Evolutionary conservation across 1,140 invertebrate species (phyloP).

Genomic region (Pseudomyrmex sp.): DNA sequence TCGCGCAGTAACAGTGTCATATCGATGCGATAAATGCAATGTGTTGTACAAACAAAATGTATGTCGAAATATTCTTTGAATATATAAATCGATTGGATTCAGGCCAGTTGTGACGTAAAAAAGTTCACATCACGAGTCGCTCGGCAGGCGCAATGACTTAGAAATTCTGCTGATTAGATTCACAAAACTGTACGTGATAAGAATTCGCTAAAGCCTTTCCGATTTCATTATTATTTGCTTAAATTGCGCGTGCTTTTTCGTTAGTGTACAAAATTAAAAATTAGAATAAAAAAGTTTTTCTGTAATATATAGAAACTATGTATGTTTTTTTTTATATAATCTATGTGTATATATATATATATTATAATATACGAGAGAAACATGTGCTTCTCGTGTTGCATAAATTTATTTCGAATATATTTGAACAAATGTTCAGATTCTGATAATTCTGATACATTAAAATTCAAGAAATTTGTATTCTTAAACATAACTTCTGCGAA

Average conservation of each 20-base stretch:
- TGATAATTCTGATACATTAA: not conserved
- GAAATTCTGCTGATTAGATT: slow-evolving; percentile 71
- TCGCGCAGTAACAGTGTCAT: not conserved
- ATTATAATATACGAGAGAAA: not conserved
- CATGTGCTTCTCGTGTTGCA: not conserved
- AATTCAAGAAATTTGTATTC: slow-evolving; percentile 6
- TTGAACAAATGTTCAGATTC: not conserved
- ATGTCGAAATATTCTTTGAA: slow-evolving; percentile 9
- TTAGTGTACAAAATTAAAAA: slow-evolving; percentile 15
- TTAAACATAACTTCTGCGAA: not conserved
- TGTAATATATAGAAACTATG: not conserved
- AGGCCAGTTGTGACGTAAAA: slow-evolving; percentile 65
- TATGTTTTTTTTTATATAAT: not conserved
- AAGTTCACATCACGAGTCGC: slow-evolving; percentile 3
- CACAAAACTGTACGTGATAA: slow-evolving; percentile 66
- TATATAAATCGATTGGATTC: slow-evolving; percentile 57
- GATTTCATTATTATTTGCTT: slow-evolving; percentile 61
- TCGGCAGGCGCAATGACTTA: slow-evolving; percentile 60
- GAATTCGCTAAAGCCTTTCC: slow-evolving; percentile 45
- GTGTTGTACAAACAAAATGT: slow-evolving; percentile 18
- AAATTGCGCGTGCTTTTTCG: not conserved
- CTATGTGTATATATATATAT: no score
- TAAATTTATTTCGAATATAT: slow-evolving; percentile 2
- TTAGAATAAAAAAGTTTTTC: not conserved
- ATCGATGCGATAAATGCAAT: no score